Base-by-base conservation (phyloP, 2,888 invertebrate genomes). In the Phyllotreta cruciferae region DNA sequence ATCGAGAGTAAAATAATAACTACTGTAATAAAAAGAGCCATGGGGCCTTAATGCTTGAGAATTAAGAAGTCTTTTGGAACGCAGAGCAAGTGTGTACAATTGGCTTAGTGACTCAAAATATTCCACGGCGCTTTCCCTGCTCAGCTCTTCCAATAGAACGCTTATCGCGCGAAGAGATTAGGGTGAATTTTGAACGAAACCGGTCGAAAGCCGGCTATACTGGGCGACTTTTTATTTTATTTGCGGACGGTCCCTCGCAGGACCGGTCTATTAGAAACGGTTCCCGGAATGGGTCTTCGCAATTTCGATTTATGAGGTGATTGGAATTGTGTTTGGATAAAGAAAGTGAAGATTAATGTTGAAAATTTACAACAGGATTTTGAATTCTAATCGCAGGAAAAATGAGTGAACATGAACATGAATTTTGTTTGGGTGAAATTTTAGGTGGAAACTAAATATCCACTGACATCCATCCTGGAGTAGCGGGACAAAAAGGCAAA, bases 171-270 rank as follows among this genome's bases (percentile, higher is more conserved):
- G 8, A 9, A 35, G 8, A 11, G 14, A 38, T 57, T 41, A 50
- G 41, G 50, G 35, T 14, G 57, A 57, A 41, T 35, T 50, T 56
- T 24, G 56, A 56, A 45, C 45, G 42, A 42, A 37, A 13, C 35
- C 8, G 11, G 37, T 24, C 5, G 38, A 38, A 9, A 52, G n/a
- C 7, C 36, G 47, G 13, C 10, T 47, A 9, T n/a, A n/a, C n/a
- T n/a, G n/a, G n/a, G n/a, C 34, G 35, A 14, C 39, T 39, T 57
- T 58, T 49, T 50, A 47, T 58, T 49, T 58, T 58, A 58, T 58
- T 58, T 58, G 50, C 35, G 41, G 58, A 58, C 35, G 8, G 13
- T 3, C n/a, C 36, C 24, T 24, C 24, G 24, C 24, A 24, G 24
- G 24, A 24, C 24, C 24, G 24, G 24, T 24, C 24, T 24, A 24